A percentile compares a stretch with the other conserved stretches of the same genome.
These are phyloP conservation scores for Pedetes capensis DNA, from an alignment of 2,113 vertebrate species.

Conservation along the genomic window DNA sequence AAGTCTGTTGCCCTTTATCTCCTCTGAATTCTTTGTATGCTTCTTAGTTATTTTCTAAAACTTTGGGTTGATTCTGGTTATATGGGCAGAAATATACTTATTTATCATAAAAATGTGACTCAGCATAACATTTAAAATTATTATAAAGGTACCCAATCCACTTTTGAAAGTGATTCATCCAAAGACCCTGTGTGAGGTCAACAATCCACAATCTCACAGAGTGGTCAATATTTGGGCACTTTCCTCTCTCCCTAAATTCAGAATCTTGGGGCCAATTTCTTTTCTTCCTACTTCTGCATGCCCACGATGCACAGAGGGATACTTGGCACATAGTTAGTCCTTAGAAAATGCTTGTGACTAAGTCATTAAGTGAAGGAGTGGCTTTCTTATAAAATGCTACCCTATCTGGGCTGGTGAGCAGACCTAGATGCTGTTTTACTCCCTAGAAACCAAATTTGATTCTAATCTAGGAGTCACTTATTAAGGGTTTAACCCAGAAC, in stretches of 20 bases:
- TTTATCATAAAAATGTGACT: not conserved
- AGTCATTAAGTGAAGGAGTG: not conserved
- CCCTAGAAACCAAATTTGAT: not conserved
- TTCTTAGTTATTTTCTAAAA: not conserved
- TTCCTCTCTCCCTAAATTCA: not conserved
- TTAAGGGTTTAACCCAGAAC: not conserved
- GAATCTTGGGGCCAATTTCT: not conserved
- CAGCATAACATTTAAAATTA: not conserved
- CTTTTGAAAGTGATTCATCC: not conserved
- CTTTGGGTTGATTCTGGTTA: not conserved
- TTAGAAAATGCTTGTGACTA: not conserved
- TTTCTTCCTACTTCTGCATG: not conserved
- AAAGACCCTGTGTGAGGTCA: not conserved
- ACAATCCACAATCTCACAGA: not conserved
- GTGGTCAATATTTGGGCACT: not conserved
- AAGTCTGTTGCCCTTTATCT: not conserved
- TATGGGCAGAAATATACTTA: not conserved
- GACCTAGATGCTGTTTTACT: not conserved
- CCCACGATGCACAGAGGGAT: not conserved
- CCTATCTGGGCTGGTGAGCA: no score
- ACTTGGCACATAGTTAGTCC: not conserved
- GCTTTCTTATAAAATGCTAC: not conserved
- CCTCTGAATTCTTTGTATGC: not conserved
- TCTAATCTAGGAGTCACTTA: not conserved
- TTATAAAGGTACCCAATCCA: not conserved